Conservation (phyloP, 2,888 invertebrate species). For the Acrobasis consociella region DNA sequence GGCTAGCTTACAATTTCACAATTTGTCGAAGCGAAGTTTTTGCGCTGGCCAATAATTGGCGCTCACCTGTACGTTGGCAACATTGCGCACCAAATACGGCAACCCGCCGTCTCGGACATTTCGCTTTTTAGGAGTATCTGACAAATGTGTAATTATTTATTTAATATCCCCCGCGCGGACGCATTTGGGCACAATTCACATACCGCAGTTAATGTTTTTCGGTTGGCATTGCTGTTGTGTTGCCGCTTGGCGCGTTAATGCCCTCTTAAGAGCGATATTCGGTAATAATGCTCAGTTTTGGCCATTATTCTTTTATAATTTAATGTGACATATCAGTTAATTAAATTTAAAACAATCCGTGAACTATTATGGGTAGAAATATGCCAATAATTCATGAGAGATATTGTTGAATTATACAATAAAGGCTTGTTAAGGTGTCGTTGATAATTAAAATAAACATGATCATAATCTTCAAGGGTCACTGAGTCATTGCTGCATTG, state of each 20-base stretch:
- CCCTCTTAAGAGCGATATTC: slow-evolving; percentile 44
- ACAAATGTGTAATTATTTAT: slow-evolving; percentile 83
- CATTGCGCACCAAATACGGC: slow-evolving; percentile 70
- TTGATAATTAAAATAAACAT: slow-evolving; percentile 7
- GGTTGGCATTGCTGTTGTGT: slow-evolving; percentile 46
- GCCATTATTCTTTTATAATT: slow-evolving; percentile 37
- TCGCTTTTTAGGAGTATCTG: slow-evolving; percentile 78
- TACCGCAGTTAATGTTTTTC: slow-evolving; percentile 64
- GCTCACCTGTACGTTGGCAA: slow-evolving; percentile 69
- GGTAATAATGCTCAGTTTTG: slow-evolving; percentile 42
- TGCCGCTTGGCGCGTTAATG: slow-evolving; percentile 47
- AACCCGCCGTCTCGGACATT: slow-evolving; percentile 60
- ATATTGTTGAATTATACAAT: slow-evolving; percentile 7
- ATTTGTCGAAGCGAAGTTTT: slow-evolving; percentile 78
- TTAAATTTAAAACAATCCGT: slow-evolving; percentile 26
- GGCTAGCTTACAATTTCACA: slow-evolving; percentile 77
- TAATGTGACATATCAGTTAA: slow-evolving; percentile 23
- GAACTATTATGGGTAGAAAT: background rate
- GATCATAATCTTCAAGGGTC: background rate
- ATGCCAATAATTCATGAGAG: background rate
- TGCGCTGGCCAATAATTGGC: slow-evolving; percentile 74
- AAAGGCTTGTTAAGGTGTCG: slow-evolving; percentile 25
- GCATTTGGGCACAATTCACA: slow-evolving; percentile 77
- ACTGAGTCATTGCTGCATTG: background rate
- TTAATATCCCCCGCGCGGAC: slow-evolving; percentile 69